phyloP scores from a whole-genome alignment of 2,113 vertebrate species.

The Siniperca knerii region DNA sequence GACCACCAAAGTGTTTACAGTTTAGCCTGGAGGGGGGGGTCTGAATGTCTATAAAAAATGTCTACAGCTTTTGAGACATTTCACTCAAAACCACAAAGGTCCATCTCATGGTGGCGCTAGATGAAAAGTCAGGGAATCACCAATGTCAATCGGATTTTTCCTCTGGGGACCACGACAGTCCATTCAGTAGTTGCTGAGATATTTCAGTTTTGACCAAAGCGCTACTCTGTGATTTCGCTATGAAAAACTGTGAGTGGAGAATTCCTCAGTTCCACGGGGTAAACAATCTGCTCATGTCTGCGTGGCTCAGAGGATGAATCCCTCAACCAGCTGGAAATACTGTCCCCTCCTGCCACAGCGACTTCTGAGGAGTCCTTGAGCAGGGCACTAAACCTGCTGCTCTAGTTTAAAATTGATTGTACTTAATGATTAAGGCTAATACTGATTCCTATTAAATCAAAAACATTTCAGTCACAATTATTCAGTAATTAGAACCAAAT shows the following conservation, averaged over 20 bases:
- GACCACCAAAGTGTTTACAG: too few relatives aligned
- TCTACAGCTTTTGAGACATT: too few relatives aligned
- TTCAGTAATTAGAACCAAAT: conserved; percentile 6
- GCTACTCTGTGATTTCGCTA: not conserved
- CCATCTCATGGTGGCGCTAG: too few relatives aligned
- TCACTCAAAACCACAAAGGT: too few relatives aligned
- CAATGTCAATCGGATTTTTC: not conserved
- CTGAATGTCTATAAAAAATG: too few relatives aligned
- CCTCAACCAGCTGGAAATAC: too few relatives aligned
- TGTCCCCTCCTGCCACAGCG: not conserved
- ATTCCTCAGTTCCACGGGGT: not conserved
- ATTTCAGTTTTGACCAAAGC: not conserved
- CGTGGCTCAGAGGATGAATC: too few relatives aligned
- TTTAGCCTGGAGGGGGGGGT: too few relatives aligned
- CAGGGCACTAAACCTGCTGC: not conserved
- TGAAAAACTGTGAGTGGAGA: not conserved
- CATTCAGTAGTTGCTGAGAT: not conserved
- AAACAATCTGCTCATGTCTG: not conserved
- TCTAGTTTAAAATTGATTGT: not conserved
- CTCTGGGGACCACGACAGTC: not conserved
- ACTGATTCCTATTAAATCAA: not conserved
- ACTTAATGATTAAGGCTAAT: not conserved
- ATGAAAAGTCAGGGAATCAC: too few relatives aligned
- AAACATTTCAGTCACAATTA: conserved; percentile 10
- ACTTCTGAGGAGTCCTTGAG: not conserved